Percentiles rank a stretch among this genome's conserved stretches.
phyloP scores from a whole-genome alignment of 2,888 invertebrate genomes.

The Thymelicus sylvestris region DNA sequence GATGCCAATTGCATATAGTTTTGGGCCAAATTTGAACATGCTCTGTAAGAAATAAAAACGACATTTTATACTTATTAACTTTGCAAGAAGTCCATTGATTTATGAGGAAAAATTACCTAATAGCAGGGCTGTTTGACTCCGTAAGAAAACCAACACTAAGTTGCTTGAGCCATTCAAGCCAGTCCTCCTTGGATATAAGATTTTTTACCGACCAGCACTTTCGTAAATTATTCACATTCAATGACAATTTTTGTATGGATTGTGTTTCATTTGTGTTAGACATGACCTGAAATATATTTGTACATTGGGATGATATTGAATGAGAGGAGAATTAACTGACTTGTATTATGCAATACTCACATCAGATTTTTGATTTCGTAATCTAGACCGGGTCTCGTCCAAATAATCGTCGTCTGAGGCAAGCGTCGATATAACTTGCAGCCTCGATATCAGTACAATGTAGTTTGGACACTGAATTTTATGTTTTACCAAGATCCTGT shows the following conservation, averaged over 20 bases:
- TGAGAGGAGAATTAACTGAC: background rate
- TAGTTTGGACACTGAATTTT: constrained; percentile 91
- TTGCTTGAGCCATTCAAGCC: constrained; percentile 98
- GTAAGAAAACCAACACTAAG: constrained; percentile 96
- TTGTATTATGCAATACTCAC: constrained; percentile 63
- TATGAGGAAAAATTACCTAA: constrained; percentile 77
- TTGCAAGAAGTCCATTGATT: too few relatives aligned
- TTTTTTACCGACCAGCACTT: constrained; percentile 95
- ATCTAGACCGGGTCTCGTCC: constrained; percentile 86
- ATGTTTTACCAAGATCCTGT: constrained; percentile 92
- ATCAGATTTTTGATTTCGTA: constrained; percentile 89
- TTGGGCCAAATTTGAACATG: constrained; percentile 96
- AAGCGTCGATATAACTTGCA: constrained; percentile 90
- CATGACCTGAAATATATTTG: constrained; percentile 58
- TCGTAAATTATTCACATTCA: constrained; percentile 92
- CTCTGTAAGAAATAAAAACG: constrained; percentile 75
- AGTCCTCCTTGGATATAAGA: constrained; percentile 98
- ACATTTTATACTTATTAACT: background rate
- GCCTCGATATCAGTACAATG: constrained; percentile 90
- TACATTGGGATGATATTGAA: background rate
- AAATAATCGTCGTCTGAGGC: constrained; percentile 91
- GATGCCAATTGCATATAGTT: constrained; percentile 96
- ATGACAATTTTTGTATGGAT: constrained; percentile 90
- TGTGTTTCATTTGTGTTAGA: constrained; percentile 73
- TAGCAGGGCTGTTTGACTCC: constrained; percentile 97